Evolutionary conservation across 1,140 invertebrate genomes (phyloP).

Genomic region (Dufourea novaeangliae): DNA sequence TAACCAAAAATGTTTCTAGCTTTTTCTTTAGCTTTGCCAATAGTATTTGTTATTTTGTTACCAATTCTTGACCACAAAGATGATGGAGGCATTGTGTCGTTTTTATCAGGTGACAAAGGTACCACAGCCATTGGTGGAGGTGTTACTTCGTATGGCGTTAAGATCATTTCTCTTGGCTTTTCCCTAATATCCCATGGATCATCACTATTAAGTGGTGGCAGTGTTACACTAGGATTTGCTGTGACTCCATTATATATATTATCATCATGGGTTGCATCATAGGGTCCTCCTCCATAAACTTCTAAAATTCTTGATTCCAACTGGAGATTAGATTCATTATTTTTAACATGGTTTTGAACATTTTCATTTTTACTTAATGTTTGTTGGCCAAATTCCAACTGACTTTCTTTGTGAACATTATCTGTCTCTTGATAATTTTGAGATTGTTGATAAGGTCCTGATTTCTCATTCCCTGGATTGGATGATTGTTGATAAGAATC

Average conservation of each 20-base stretch:
- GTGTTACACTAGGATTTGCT: conserved; percentile 70
- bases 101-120: conserved; percentile 17
- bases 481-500: conserved; percentile 1
- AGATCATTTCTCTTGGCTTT: conserved; percentile 57
- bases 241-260: conserved; percentile 66
- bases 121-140: conserved; percentile 24
- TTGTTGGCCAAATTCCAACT: conserved; percentile 34
- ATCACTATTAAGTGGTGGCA: conserved; percentile 53
- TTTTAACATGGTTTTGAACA: not conserved
- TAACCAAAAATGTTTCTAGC: conserved; percentile 81
- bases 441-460: not conserved
- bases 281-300: conserved; percentile 73
- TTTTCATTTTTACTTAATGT: not conserved
- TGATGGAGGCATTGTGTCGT: conserved; percentile 70
- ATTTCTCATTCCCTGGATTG: not conserved
- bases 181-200: conserved; percentile 72
- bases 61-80: conserved; percentile 83
- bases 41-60: conserved; percentile 77
- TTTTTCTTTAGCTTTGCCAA: conserved; percentile 81
- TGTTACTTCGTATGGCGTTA: conserved; percentile 23
- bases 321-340: not conserved
- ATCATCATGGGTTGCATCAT: conserved; percentile 56
- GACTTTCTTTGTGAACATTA: not conserved
- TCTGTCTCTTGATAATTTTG: conserved; percentile 1
- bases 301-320: conserved; percentile 68